These are phyloP conservation scores for Lanistes nyassanus DNA, from an alignment of 1,140 invertebrate species.

Conservation along the genomic window DNA sequence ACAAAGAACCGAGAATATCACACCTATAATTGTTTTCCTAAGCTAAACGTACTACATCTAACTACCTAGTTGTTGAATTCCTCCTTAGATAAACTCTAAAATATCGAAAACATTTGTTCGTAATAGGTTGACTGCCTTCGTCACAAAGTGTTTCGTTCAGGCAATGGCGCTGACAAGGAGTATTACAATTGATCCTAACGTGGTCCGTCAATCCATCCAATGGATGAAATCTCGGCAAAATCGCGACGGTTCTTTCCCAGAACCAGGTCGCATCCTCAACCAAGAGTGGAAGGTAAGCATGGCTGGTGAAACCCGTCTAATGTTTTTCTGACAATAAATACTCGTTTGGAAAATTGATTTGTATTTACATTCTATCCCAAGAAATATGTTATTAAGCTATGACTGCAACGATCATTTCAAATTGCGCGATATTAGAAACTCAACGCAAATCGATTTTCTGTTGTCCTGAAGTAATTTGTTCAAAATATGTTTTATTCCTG, in stretches of 20 bases:
- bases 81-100: too few species aligned
- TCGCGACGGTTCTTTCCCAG: constrained; percentile 82
- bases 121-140: constrained; percentile 83
- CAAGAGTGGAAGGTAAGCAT: constrained; percentile 37
- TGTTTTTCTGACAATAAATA: too few species aligned
- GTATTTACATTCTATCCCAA: too few species aligned
- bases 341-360: too few species aligned
- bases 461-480: too few species aligned
- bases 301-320: too few species aligned
- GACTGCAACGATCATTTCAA: too few species aligned
- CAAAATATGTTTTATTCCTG: too few species aligned
- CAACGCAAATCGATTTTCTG: too few species aligned
- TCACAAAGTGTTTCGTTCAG: constrained; percentile 84
- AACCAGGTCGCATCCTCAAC: constrained; percentile 57
- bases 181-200: constrained; percentile 78
- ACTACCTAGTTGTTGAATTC: background rate
- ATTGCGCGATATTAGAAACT: too few species aligned
- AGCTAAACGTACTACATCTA: background rate
- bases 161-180: constrained; percentile 73
- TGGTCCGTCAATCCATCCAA: constrained; percentile 78
- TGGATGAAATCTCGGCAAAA: constrained; percentile 84
- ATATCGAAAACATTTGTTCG: too few species aligned
- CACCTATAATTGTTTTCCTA: background rate
- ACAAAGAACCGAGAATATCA: background rate
- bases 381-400: too few species aligned